Evolutionary conservation across 2,888 invertebrate species (phyloP).

Genomic region (Phyllotreta cruciferae): DNA sequence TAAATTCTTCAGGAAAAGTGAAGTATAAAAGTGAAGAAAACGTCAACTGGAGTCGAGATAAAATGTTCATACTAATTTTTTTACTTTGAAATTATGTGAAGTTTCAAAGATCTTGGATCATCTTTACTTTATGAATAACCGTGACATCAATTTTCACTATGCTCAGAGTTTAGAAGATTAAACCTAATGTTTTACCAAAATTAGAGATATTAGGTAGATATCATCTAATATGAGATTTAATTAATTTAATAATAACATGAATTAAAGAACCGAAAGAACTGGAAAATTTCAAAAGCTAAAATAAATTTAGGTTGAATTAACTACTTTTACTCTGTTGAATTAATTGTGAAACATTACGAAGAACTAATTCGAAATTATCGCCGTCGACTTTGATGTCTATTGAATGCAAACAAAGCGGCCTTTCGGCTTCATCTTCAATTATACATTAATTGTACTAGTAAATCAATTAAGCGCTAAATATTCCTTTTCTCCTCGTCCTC

Average conservation of each 20-base stretch:
- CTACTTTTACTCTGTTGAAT: background rate
- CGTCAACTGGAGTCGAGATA: background rate
- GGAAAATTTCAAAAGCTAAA: too few species aligned
- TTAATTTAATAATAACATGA: too few species aligned
- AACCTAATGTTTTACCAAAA: too few species aligned
- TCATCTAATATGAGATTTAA: too few species aligned
- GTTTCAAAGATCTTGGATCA: background rate
- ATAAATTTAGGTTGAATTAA: too few species aligned
- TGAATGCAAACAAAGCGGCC: background rate
- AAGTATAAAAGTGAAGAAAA: constrained; percentile 8
- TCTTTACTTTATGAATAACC: background rate
- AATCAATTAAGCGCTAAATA: background rate
- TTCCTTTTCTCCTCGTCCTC: background rate
- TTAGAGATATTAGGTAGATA: too few species aligned
- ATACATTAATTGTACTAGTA: constrained; percentile 2
- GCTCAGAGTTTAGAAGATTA: too few species aligned
- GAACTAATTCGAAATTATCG: background rate
- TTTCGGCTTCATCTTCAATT: background rate
- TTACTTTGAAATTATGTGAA: too few species aligned
- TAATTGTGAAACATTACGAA: constrained; percentile 1
- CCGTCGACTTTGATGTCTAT: background rate
- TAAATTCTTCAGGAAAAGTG: background rate
- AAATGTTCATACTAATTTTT: background rate
- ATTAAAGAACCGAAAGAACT: too few species aligned
- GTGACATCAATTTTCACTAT: too few species aligned